Evolutionary conservation across 2,888 invertebrate species (phyloP), one percentile per base, ranked within the genome.

Genomic region (Heterodera filipjevi): DNA sequence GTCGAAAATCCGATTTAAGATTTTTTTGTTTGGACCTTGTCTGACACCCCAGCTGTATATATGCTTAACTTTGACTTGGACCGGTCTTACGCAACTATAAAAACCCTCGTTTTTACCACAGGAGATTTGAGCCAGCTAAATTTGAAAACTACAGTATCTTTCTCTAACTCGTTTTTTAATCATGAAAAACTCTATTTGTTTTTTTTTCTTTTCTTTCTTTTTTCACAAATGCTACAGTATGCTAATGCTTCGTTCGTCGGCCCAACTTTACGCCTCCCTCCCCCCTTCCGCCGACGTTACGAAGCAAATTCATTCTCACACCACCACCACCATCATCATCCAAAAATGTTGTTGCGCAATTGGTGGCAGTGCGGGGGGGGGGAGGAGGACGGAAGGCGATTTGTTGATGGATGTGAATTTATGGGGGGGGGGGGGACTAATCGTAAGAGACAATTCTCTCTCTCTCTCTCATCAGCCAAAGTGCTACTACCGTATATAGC

Each of bases 311-410:
- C 8, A n/a, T 3, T 59, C 59, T 27, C 59, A 6, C 53, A 53
- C 5, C 5, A 53, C 53, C 14, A 5, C 53, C 53, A 12, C 53
- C 14, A 12, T 22, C 14, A n/a, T n/a, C n/a, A n/a, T 22, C n/a
- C n/a, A 59, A 59, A 59, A 59, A 10, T n/a, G 27, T 16, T n/a
- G 59, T 59, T 59, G 59, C 59, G 59, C 59, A 59, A 59, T 59
- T 59, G n/a, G 59, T 59, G 59, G 59, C 59, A 8, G 59, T 8
- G 59, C 3, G 59, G 59, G 59, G 59, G n/a, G 59, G 27, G 59
- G 59, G 59, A 12, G 59, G 59, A 27, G 59, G n/a, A 27, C 6
- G 59, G 59, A 27, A 12, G 1, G 12, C n/a, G n/a, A n/a, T 59
- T 59, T n/a, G 59, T 27, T 12, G 59, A 27, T 49, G 59, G 59